Conservation (phyloP, 1,140 invertebrate genomes). For the Trigoniulus corallinus region DNA sequence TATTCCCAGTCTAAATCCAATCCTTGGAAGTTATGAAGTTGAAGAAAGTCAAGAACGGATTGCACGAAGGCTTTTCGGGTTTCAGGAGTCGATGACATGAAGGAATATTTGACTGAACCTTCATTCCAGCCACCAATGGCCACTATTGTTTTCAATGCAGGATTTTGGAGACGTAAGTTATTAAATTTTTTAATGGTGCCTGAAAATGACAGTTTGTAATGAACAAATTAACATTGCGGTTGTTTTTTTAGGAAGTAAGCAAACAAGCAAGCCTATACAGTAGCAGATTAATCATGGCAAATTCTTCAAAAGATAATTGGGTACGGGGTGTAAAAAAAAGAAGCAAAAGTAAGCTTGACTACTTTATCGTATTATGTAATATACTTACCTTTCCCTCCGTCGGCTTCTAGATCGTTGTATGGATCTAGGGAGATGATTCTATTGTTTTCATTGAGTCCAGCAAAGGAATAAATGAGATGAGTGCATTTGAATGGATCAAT, state of each 20-base stretch:
- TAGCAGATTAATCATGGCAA: slow-evolving; percentile 6
- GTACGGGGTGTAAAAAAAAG: no score
- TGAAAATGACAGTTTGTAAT: background rate
- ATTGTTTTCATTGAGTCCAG: slow-evolving; percentile 41
- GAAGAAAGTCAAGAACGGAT: slow-evolving; percentile 35
- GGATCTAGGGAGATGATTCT: background rate
- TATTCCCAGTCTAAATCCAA: slow-evolving; percentile 49
- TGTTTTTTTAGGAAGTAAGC: background rate
- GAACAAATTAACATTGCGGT: background rate
- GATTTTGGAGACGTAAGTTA: slow-evolving; percentile 17
- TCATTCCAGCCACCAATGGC: slow-evolving; percentile 33
- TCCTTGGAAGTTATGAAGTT: slow-evolving; percentile 40
- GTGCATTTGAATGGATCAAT: slow-evolving; percentile 63
- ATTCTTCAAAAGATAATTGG: no score
- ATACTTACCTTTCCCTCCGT: background rate
- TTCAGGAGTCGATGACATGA: slow-evolving; percentile 24
- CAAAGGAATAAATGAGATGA: slow-evolving; percentile 76
- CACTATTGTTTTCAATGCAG: slow-evolving; percentile 26
- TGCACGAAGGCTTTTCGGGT: slow-evolving; percentile 34
- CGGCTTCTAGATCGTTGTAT: background rate
- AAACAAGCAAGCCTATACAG: no score
- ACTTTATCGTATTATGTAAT: no score
- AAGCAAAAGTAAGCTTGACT: no score
- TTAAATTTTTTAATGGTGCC: background rate
- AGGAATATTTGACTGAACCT: slow-evolving; percentile 27